Percentiles rank a stretch among this genome's conserved stretches.
Conservation (phyloP, 2,797 vertebrate species). For the Buceros bicornis region DNA sequence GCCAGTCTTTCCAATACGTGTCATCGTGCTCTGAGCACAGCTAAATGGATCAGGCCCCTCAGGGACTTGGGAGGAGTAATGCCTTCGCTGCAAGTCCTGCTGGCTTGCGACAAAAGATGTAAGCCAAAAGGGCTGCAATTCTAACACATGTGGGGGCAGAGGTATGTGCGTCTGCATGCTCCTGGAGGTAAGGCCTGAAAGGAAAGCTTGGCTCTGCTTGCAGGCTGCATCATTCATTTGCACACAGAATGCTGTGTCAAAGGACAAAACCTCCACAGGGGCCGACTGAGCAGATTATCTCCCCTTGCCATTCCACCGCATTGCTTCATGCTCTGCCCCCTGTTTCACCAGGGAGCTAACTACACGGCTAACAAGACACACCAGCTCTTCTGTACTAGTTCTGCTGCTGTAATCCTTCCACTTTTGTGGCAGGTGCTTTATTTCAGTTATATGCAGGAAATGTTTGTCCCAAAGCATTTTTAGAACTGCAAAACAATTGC, state of each 20-base stretch:
- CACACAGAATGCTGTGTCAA: not conserved
- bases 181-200: not conserved
- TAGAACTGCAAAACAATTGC: not conserved
- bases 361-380: not conserved
- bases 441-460: not conserved
- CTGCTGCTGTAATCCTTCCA: not conserved
- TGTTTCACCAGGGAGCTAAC: not conserved
- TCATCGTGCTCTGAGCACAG: not conserved
- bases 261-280: not conserved
- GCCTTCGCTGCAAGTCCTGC: not conserved
- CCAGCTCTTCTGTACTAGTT: not conserved
- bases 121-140: not conserved
- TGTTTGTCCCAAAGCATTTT: not conserved
- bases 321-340: not conserved
- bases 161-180: not conserved
- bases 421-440: not conserved
- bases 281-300: not conserved
- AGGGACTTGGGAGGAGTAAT: not conserved
- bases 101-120: not conserved
- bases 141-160: not conserved
- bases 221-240: not conserved
- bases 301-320: not conserved
- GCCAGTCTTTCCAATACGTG: not conserved
- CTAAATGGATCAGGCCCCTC: slow-evolving; percentile 21
- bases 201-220: not conserved